Evolutionary conservation across 2,113 vertebrate genomes (phyloP).

Genomic region (Sinocyclocheilus anshuiensis): DNA sequence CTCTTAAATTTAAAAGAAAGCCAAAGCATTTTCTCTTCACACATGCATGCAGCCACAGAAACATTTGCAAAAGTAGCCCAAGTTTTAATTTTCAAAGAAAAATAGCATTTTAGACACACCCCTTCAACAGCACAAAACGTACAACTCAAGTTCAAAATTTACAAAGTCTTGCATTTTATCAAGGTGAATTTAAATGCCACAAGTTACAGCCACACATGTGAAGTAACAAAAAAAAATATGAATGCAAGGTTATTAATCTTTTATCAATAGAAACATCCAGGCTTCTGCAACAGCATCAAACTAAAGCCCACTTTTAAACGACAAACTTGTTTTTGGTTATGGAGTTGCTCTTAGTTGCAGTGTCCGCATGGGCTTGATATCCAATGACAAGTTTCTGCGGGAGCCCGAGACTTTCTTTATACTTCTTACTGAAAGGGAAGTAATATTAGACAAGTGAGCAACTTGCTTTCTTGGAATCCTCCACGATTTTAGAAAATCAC

Average conservation of each 20-base stretch:
- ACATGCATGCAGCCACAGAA: not conserved
- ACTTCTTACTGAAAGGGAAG: slow-evolving; percentile 71
- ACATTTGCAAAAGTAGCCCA: slow-evolving; percentile 14
- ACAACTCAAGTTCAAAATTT: not conserved
- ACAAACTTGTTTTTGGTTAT: slow-evolving; percentile 84
- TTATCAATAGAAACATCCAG: not conserved
- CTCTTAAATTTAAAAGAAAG: not conserved
- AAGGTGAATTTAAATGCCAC: not conserved
- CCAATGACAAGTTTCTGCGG: slow-evolving; percentile 81
- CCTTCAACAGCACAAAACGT: not conserved
- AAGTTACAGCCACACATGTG: not conserved
- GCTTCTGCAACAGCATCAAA: not conserved
- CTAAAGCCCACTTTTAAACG: slow-evolving; percentile 66
- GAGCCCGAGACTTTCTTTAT: slow-evolving; percentile 82
- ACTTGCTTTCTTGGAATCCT: no score
- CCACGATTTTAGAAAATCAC: not conserved
- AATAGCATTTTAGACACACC: not conserved
- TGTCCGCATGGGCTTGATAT: slow-evolving; percentile 83
- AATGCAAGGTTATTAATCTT: not conserved
- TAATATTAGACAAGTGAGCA: not conserved
- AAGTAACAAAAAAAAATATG: not conserved
- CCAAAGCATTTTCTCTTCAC: not conserved
- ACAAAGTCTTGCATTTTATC: slow-evolving; percentile 27
- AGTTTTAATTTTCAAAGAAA: slow-evolving; percentile 9
- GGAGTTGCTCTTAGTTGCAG: slow-evolving; percentile 82